Evolutionary conservation across 2,797 vertebrate species (phyloP), one percentile per base, ranked within the genome.

Genomic region (Toxotes lorentzi): DNA sequence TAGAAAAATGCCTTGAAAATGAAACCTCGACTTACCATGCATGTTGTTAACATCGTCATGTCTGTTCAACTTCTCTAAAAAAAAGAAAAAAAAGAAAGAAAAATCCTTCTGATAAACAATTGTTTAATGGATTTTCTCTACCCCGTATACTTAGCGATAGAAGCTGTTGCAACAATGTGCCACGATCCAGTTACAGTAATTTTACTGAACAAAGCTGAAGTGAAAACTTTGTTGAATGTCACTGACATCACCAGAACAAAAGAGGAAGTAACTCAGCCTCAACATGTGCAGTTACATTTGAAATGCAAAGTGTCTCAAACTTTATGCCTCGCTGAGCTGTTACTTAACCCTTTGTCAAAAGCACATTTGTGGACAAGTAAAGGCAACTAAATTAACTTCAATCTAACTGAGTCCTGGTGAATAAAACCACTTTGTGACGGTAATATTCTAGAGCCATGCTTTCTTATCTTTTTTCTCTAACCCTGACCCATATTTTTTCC

Each of bases 21-120:
- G 27, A 45, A 68, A 7, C 1, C 1, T n/a, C 27, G 16, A 81
- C 93, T 90, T 69, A 92, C 91, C 70, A 21, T 56, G 50, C 92
- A 94, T 94, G 70, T 83, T 91, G 83, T 58, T 73, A 63, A 69
- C 24, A 59, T 70, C 76, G 67, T 86, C 56, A 76, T 79, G 53
- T 61, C 63, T 75, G 58, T 57, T 81, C 43, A 63, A 24, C 1
- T 19, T 16, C 11, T 65, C 5, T 23, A 30, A 30, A 30, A 30
- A 30, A 27, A 30, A n/a, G n/a, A n/a, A n/a, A n/a, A n/a, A n/a
- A n/a, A n/a, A n/a, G n/a, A n/a, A n/a, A n/a, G n/a, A 53, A 71
- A 41, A 69, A 47, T 50, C 7, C 21, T 38, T 48, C 21, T 34
- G 16, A 17, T 38, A 48, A 76, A 47, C 7, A 23, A 16, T 54